Conservation (phyloP, 2,888 invertebrate species). For the Minunthozetes semirufus region DNA sequence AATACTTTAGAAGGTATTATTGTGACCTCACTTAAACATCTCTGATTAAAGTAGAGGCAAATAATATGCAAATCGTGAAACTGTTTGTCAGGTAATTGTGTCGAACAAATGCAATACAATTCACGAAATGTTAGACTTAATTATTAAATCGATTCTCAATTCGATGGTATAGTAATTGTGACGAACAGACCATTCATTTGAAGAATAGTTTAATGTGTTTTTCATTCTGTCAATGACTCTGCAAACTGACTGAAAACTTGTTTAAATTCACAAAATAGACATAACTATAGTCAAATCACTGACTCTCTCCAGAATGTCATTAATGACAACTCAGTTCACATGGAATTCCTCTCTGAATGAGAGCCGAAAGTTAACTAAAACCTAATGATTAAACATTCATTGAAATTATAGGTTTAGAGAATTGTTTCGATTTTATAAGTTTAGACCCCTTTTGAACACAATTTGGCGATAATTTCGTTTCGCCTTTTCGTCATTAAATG, state of each 20-base stretch:
- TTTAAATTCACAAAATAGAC: conserved; percentile 18
- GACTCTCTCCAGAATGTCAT: neutral
- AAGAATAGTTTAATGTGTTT: neutral
- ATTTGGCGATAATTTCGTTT: neutral
- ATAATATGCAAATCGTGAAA: neutral
- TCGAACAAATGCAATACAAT: neutral
- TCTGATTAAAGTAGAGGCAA: neutral
- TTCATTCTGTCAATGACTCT: conserved; percentile 16
- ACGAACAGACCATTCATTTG: conserved; percentile 7
- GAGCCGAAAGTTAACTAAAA: neutral
- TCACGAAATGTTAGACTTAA: conserved; percentile 6
- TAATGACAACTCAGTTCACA: conserved; percentile 20
- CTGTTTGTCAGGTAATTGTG: neutral
- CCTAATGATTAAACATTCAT: conserved; percentile 19
- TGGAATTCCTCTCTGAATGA: conserved; percentile 6
- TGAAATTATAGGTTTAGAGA: conserved; percentile 11
- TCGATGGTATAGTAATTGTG: neutral
- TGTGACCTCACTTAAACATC: neutral
- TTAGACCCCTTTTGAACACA: neutral
- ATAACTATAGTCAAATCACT: neutral
- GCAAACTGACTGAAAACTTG: neutral
- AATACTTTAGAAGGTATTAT: too few species aligned
- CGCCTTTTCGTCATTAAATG: neutral
- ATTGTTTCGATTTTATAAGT: conserved; percentile 10
- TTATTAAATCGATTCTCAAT: conserved; percentile 18